Base-by-base conservation (phyloP, 2,797 vertebrate genomes). In the Anguilla pacifica region DNA sequence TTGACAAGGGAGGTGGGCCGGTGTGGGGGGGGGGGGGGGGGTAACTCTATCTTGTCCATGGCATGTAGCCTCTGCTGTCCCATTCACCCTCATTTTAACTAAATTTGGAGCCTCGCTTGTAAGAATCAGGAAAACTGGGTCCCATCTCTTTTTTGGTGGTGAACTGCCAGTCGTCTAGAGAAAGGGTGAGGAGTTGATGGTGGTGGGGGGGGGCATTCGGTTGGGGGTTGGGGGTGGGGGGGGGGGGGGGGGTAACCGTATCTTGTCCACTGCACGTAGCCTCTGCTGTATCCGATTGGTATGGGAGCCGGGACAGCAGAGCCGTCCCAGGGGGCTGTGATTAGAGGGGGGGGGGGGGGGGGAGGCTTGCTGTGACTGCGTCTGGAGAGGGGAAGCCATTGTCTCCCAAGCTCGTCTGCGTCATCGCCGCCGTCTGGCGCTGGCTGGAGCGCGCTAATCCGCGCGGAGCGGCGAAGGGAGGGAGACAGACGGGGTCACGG, bases 291-390 rank as follows among this genome's bases (percentile, higher is more conserved):
- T 95, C 94, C 94, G 94, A 90, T 88, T 89, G 91, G 91, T 92
- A 93, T 96, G 95, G 94, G 96, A 96, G 95, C 93, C 87, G 92
- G 90, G 93, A 89, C 91, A 92, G 90, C 90, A 87, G 49, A 22
- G 85, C 91, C 90, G 91, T 95, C 94, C 93, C 94, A 95, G 94
- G 93, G 92, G 93, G 82, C 89, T 90, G 91, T 94, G 95, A 96
- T 94, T 95, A 94, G 92, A 93, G 91, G 89, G 93, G 93, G 93
- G 93, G 94, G 94, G 94, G 94, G 94, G 91, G 90, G 91, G 89
- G 86, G 93, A 93, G 90, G 90, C 93, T 93, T 95, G 94, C 95
- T 94, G 93, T 96, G 95, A 96, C 96, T 96, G 94, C 87, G 70
- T 89, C 90, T 89, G 91, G 39, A 39, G 39, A 93, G 94, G 94